Base-by-base conservation (phyloP, 2,888 invertebrate genomes). In the Neelides folsomi region DNA sequence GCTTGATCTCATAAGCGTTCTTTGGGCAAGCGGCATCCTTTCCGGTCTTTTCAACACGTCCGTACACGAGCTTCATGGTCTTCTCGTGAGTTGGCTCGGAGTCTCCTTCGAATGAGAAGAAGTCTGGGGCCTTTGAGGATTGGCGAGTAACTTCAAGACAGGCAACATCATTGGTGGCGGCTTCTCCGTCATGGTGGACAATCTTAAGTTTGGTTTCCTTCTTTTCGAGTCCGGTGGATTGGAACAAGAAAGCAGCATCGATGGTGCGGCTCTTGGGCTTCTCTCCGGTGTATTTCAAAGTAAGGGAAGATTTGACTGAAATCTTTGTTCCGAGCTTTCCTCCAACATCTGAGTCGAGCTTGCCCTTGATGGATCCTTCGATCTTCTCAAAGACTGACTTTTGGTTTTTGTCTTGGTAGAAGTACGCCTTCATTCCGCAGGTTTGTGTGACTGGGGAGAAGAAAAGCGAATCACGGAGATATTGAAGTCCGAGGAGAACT, bases 381-480 rank as follows among this genome's bases (percentile, higher is more conserved):
- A 63, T 42, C 49, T 58, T 59, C 18, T 63, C 59, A 43, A 58
- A 61, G 40, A 61, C 51, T 39, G 57, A 56, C 39, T 49, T 38
- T 47, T 59, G 59, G 44, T 47, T 52, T 19, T 53, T 47, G 38
- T 63, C 63, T 54, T 56, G 58, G 45, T 55, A 49, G 57, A 55
- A 63, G 54, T 56, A 63, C 39, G 55, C 56, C 58, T 63, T 63
- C 41, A 63, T 18, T 55, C 63, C 63, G 38, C 63, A 63, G 42
- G 63, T 61, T 46, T 61, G 58, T 50, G 63, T 61, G 36, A 57
- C 49, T 50, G 63, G 63, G 27, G 63, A 63, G 38, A 60, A 51
- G 59, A 61, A 63, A 47, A 63, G 42, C 35, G 59, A 51, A 38
- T 60, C 56, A 43, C 58, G 51, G 39, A 60, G 49, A 51, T 63